phyloP scores from a whole-genome alignment of 2,797 vertebrate species.

The Cyprinodon diabolis region DNA sequence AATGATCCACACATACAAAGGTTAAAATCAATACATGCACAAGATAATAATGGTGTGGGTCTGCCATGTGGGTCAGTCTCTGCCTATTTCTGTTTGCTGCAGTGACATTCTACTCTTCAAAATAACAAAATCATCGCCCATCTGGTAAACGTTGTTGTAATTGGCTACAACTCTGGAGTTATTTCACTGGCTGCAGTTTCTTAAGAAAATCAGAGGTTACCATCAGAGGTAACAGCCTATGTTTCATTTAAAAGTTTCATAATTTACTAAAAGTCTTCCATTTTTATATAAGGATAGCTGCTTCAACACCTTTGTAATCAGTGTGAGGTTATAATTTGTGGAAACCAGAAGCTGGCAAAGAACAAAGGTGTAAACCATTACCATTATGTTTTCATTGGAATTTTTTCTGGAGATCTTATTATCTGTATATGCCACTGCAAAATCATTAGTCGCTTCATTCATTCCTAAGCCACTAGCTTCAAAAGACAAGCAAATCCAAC shows the following conservation, averaged over 20 bases:
- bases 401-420: slow-evolving; percentile 26
- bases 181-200: too few relatives aligned
- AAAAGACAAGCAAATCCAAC: slow-evolving; percentile 41
- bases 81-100: too few relatives aligned
- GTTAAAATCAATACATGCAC: too few relatives aligned
- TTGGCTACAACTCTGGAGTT: too few relatives aligned
- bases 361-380: not conserved
- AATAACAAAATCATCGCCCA: too few relatives aligned
- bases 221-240: slow-evolving; percentile 66
- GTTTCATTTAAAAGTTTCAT: not conserved
- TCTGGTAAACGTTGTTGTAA: too few relatives aligned
- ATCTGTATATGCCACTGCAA: slow-evolving; percentile 37
- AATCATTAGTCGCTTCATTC: slow-evolving; percentile 32
- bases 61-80: too few relatives aligned
- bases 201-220: slow-evolving; percentile 7
- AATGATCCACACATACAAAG: too few relatives aligned
- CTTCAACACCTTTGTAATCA: slow-evolving; percentile 8
- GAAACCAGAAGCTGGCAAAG: not conserved
- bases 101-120: too few relatives aligned
- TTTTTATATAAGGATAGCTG: not conserved
- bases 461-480: slow-evolving; percentile 52
- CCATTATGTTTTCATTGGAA: slow-evolving; percentile 3
- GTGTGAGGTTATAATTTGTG: not conserved
- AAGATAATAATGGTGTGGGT: too few relatives aligned
- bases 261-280: not conserved